phyloP scores from a whole-genome alignment of 2,113 vertebrate species.

The Corythoichthys haematopterus region DNA sequence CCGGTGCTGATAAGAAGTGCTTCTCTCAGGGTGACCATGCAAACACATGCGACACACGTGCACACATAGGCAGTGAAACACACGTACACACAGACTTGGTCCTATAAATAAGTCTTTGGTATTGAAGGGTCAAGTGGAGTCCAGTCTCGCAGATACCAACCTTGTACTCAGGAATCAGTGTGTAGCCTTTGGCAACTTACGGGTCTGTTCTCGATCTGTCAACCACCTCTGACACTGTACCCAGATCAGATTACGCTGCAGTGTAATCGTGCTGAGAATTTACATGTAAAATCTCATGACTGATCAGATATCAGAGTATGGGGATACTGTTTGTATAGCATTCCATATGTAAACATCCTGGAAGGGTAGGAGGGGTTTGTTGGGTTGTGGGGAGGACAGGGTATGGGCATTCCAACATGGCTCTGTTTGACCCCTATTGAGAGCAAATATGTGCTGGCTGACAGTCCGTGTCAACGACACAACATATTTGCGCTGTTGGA shows the following conservation, averaged over 20 bases:
- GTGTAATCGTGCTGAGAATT: background rate
- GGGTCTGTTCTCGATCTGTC: constrained; percentile 48
- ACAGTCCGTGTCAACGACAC: constrained; percentile 64
- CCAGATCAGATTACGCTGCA: constrained; percentile 25
- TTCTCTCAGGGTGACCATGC: constrained; percentile 16
- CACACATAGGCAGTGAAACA: constrained; percentile 30
- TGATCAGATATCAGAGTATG: constrained; percentile 39
- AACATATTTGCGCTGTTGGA: constrained; percentile 46
- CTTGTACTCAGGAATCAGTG: constrained; percentile 37
- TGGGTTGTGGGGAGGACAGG: constrained; percentile 23
- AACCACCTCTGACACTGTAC: constrained; percentile 26
- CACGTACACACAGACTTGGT: constrained; percentile 12
- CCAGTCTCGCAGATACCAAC: constrained; percentile 53
- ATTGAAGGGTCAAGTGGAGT: constrained; percentile 65
- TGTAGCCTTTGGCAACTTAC: constrained; percentile 33
- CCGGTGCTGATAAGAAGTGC: constrained; percentile 40
- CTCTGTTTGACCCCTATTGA: constrained; percentile 39
- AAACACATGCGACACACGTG: constrained; percentile 34
- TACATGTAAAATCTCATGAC: constrained; percentile 10
- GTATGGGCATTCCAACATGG: constrained; percentile 60
- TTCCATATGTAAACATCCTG: constrained; percentile 38
- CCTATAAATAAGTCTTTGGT: constrained; percentile 61
- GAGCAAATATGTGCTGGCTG: constrained; percentile 62
- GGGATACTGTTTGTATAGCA: constrained; percentile 18
- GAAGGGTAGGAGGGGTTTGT: constrained; percentile 12